Base-by-base conservation (phyloP, 1,140 invertebrate species). In the Scaptomyza hsui region DNA sequence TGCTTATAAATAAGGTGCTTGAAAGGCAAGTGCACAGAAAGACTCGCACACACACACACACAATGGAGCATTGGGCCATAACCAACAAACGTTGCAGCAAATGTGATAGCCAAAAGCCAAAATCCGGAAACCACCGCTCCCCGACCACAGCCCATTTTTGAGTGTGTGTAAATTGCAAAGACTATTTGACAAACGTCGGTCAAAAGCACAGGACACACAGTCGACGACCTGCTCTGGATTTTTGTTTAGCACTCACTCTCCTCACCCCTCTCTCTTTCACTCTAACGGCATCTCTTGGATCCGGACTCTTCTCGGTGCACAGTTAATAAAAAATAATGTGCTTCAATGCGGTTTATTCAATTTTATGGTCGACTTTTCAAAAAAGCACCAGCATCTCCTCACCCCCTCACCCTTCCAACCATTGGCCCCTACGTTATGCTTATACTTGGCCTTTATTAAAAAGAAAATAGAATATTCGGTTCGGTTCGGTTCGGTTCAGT, bases 311-410 rank as follows among this genome's bases (percentile, higher is more conserved):
- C 39, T 44, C 18, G n/a, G 13, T 60, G 45, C 32, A 35, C 82
- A 86, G 82, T 86, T 86, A 88, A 86, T 86, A 86, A 88, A 86
- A 86, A 86, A 86, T 86, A 86, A 86, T 86, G 82, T 86, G 74
- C 82, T 82, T 78, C 82, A 86, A 86, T 86, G 82, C 82, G 78
- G 82, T 86, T 86, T 86, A 88, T 86, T 86, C 82, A 86, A 86
- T 86, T 86, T 88, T 86, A 86, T 86, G 81, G 81, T 80, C 78
- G 82, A 88, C 82, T 86, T 86, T 86, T 88, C 82, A 81, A 81
- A 82, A 72, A 80, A 86, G 77, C 80, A 42, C 44, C 47, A 52
- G 16, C 42, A 53, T 56, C 52, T n/a, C n/a, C n/a, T n/a, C 32
- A 41, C 32, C 49, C 26, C 26, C 7, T 29, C 18, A 39, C 47